A percentile compares a stretch with the other conserved stretches of the same genome.
Evolutionary conservation across 2,888 invertebrate species (phyloP).

Genomic region (Alsophila aescularia): DNA sequence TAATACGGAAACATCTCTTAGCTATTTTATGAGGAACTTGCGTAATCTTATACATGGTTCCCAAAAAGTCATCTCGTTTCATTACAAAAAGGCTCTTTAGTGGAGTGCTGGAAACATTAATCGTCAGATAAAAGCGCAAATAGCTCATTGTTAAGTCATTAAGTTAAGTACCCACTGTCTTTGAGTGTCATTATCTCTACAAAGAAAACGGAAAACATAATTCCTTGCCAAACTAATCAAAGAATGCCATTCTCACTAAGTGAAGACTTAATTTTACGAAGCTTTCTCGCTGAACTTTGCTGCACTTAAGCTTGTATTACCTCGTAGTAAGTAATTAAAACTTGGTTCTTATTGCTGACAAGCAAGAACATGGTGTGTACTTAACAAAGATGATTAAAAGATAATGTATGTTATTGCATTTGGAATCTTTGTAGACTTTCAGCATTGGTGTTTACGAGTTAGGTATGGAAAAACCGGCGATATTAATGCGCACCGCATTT

Average conservation of each 20-base stretch:
- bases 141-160: slow-evolving; percentile 11
- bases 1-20: not conserved
- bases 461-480: too few species aligned
- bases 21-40: not conserved
- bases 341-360: slow-evolving; percentile 1
- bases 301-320: slow-evolving; percentile 32
- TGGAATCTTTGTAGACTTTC: too few species aligned
- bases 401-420: too few species aligned
- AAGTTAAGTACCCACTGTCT: slow-evolving; percentile 9
- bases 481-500: too few species aligned
- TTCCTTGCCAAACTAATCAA: slow-evolving; percentile 18
- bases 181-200: slow-evolving; percentile 8
- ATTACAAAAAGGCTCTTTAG: not conserved
- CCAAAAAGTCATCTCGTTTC: too few species aligned
- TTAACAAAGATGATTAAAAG: not conserved
- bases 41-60: too few species aligned
- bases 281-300: slow-evolving; percentile 34
- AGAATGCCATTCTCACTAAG: slow-evolving; percentile 16
- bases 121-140: slow-evolving; percentile 1
- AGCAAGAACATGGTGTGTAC: not conserved
- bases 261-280: slow-evolving; percentile 25
- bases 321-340: slow-evolving; percentile 20
- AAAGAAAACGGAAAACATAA: slow-evolving; percentile 6
- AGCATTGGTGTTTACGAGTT: too few species aligned
- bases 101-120: not conserved